phyloP scores from a whole-genome alignment of 2,113 vertebrate species.

The Gymnocephalus cernua region DNA sequence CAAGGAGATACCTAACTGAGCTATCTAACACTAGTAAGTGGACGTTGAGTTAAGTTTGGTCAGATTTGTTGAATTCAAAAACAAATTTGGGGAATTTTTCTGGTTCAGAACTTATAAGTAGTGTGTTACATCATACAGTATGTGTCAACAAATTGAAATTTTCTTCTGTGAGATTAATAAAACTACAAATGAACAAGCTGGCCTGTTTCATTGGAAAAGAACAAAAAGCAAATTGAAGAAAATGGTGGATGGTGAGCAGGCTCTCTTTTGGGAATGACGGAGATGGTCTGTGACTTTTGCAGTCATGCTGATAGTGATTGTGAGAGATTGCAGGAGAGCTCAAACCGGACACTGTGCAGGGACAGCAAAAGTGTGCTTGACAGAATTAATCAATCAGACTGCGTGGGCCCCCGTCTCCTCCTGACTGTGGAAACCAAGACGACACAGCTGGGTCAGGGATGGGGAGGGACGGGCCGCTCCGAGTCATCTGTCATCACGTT shows the following conservation, averaged over 20 bases:
- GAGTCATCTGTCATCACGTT: conserved; percentile 76
- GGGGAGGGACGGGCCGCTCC: conserved; percentile 49
- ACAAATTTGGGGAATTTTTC: not conserved
- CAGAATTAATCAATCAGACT: conserved; percentile 72
- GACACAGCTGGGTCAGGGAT: conserved; percentile 66
- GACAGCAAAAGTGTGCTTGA: conserved; percentile 79
- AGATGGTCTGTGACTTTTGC: conserved; percentile 62
- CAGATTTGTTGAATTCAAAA: not conserved
- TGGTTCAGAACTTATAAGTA: not conserved
- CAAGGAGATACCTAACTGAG: not conserved
- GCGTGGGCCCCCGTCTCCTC: conserved; percentile 55
- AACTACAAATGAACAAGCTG: not conserved
- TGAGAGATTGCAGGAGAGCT: conserved; percentile 67
- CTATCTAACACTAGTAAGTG: not conserved
- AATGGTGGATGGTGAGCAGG: conserved; percentile 20
- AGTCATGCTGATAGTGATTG: conserved; percentile 75
- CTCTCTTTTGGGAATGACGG: conserved; percentile 10
- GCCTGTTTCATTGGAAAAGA: not conserved
- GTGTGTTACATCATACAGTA: not conserved
- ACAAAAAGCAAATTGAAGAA: conserved; percentile 34
- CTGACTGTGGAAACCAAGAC: conserved; percentile 71
- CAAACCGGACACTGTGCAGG: conserved; percentile 61
- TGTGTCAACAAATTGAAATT: no score
- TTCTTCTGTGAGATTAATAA: not conserved
- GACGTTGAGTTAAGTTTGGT: not conserved